These are phyloP conservation scores for Sturmia bella DNA, from an alignment of 2,888 invertebrate genomes.

Conservation along the genomic window DNA sequence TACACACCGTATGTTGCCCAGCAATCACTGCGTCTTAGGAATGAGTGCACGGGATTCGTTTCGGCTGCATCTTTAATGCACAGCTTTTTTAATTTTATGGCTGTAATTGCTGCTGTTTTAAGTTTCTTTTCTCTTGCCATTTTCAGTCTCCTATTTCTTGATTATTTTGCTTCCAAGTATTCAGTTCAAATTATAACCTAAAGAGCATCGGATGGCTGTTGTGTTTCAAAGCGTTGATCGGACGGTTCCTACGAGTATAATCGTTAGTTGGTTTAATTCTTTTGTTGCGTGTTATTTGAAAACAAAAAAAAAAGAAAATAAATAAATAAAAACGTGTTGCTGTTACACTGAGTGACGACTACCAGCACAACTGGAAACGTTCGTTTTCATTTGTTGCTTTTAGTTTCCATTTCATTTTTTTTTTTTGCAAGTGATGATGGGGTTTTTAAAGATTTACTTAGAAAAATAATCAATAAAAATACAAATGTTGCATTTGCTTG, in stretches of 20 bases:
- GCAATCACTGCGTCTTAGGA: neutral
- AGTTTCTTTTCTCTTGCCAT: slow-evolving; percentile 50
- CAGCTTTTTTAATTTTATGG: slow-evolving; percentile 13
- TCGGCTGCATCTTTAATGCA: neutral
- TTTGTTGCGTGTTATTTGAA: slow-evolving; percentile 27
- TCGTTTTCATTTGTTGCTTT: slow-evolving; percentile 51
- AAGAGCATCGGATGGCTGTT: slow-evolving; percentile 65
- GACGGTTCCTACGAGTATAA: slow-evolving; percentile 10
- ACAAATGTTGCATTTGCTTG: slow-evolving; percentile 41
- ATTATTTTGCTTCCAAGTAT: slow-evolving; percentile 41
- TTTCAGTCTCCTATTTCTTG: slow-evolving; percentile 74
- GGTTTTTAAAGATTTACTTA: slow-evolving; percentile 33
- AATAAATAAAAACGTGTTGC: slow-evolving; percentile 41
- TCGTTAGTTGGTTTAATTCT: slow-evolving; percentile 17
- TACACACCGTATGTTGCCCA: too few relatives aligned
- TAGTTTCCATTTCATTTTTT: slow-evolving; percentile 17
- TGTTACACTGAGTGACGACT: slow-evolving; percentile 45
- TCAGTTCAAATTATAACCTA: slow-evolving; percentile 77
- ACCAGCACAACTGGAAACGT: slow-evolving; percentile 42
- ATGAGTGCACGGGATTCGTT: slow-evolving; percentile 18
- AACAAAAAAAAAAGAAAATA: slow-evolving; percentile 16
- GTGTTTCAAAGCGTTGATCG: slow-evolving; percentile 33
- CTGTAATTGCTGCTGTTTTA: slow-evolving; percentile 39
- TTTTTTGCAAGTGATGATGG: slow-evolving; percentile 4
- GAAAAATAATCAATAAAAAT: slow-evolving; percentile 6